phyloP scores from a whole-genome alignment of 2,888 invertebrate species.

The Formica aserva region DNA sequence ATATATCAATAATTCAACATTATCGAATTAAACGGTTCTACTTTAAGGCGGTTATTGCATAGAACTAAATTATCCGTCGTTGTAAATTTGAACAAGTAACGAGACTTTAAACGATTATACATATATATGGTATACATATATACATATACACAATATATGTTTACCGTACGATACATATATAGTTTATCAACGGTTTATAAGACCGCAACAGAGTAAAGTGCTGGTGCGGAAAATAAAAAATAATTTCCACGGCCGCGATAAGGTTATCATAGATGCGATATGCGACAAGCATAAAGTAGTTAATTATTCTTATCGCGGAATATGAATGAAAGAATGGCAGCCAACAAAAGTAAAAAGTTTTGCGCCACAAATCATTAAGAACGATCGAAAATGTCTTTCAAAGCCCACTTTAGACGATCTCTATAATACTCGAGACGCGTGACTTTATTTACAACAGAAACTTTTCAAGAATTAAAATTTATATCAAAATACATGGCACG shows the following conservation, averaged over 20 bases:
- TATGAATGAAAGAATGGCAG: not conserved
- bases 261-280: not conserved
- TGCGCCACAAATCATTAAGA: not conserved
- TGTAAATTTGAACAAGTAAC: constrained; percentile 20
- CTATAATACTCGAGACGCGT: not conserved
- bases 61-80: not conserved
- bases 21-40: constrained; percentile 28
- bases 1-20: constrained; percentile 8
- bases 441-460: not conserved
- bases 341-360: not conserved
- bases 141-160: not conserved
- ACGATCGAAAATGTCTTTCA: not conserved
- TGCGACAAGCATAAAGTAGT: constrained; percentile 1
- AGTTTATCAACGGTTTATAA: constrained; percentile 27
- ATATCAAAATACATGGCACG: not conserved
- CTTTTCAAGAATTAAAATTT: not conserved
- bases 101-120: not conserved
- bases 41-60: constrained; percentile 17
- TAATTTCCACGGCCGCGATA: constrained; percentile 1
- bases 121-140: not conserved
- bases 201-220: not conserved
- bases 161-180: not conserved
- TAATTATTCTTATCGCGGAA: constrained; percentile 37
- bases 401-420: not conserved
- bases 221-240: not conserved